Evolutionary conservation across 2,113 vertebrate species (phyloP).

Genomic region (Phocoena phocoena): DNA sequence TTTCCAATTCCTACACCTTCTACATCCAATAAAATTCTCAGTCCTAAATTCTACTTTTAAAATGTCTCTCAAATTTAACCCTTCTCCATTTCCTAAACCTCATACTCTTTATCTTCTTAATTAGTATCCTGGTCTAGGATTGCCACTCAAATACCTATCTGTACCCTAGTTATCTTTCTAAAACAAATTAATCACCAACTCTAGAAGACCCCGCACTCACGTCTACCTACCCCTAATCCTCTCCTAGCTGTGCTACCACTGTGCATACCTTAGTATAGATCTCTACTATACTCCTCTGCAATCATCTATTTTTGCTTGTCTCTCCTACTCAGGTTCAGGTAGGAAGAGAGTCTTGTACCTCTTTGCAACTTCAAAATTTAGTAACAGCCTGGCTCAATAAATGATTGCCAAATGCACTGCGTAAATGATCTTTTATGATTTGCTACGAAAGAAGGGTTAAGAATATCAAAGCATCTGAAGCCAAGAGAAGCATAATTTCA

Average conservation of each 20-base stretch:
- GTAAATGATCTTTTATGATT: neutral
- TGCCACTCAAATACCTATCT: neutral
- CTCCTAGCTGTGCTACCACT: neutral
- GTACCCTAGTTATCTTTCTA: neutral
- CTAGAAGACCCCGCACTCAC: neutral
- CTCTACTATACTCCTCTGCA: neutral
- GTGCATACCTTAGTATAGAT: neutral
- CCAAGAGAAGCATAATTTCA: neutral
- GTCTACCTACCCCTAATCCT: neutral
- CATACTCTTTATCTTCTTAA: neutral
- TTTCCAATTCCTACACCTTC: neutral
- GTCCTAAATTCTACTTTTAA: neutral
- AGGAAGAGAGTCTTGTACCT: neutral
- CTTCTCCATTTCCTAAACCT: neutral
- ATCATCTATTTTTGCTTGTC: neutral
- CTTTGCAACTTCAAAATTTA: neutral
- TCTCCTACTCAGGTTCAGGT: neutral
- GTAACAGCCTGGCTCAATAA: neutral
- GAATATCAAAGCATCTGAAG: neutral
- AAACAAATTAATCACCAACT: neutral
- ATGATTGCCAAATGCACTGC: neutral
- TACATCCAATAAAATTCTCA: neutral
- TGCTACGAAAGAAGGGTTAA: neutral
- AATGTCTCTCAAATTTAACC: neutral
- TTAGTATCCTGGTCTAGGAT: neutral